Percentiles rank a stretch among this genome's conserved stretches.
phyloP scores from a whole-genome alignment of 2,113 vertebrate genomes.

The Acanthisitta chloris region DNA sequence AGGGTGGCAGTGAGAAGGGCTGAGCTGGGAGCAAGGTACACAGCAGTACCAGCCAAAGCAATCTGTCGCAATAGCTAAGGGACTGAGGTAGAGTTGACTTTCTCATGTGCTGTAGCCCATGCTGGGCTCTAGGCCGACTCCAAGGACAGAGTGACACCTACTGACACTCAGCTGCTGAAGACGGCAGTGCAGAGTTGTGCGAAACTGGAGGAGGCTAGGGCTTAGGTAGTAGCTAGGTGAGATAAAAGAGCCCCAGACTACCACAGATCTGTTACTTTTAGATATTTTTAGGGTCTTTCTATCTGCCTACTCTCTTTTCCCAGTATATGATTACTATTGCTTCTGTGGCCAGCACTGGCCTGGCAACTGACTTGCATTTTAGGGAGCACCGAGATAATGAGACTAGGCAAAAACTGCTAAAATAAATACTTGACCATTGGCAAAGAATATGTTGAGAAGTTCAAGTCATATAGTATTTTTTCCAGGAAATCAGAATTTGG shows the following conservation, averaged over 20 bases:
- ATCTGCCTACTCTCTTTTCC: not conserved
- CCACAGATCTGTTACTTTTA: not conserved
- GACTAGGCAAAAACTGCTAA: not conserved
- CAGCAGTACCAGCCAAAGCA: fast-evolving
- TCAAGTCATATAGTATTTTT: not conserved
- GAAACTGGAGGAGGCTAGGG: not conserved
- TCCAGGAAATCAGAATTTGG: not conserved
- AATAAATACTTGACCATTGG: not conserved
- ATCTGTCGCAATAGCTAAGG: not conserved
- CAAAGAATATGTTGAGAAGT: not conserved
- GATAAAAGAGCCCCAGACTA: not conserved
- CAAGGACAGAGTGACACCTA: not conserved
- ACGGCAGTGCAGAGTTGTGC: too few relatives aligned
- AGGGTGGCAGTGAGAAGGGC: not conserved
- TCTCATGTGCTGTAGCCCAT: not conserved
- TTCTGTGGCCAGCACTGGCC: not conserved
- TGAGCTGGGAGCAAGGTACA: fast-evolving
- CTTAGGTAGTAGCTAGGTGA: not conserved
- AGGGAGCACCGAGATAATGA: not conserved
- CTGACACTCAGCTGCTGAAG: not conserved
- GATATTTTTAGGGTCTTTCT: not conserved
- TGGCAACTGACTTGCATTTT: not conserved
- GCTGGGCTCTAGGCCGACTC: not conserved
- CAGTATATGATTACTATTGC: not conserved
- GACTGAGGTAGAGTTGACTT: not conserved